phyloP scores from a whole-genome alignment of 2,797 vertebrate genomes.

The Dallia pectoralis region DNA sequence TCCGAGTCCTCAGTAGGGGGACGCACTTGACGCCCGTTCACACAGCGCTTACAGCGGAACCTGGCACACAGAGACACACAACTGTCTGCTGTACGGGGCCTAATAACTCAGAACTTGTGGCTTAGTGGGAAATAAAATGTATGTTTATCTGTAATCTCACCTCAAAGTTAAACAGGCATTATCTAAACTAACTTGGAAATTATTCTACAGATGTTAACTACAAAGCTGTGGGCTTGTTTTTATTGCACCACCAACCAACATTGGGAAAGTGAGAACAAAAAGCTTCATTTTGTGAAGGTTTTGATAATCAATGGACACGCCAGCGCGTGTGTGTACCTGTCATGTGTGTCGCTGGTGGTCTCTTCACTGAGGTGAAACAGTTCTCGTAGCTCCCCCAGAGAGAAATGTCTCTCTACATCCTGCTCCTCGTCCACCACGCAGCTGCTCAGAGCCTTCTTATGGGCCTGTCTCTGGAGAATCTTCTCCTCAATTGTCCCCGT shows the following conservation, averaged over 20 bases:
- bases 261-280: too few species aligned
- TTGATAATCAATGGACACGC: too few species aligned
- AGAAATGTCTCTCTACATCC: slow-evolving; percentile 95
- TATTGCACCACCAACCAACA: too few species aligned
- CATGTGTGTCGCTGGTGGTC: slow-evolving; percentile 90
- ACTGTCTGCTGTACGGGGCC: not conserved
- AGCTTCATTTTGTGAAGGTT: too few species aligned
- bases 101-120: too few species aligned
- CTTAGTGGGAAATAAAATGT: too few species aligned
- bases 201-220: too few species aligned
- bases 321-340: slow-evolving; percentile 71
- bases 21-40: slow-evolving; percentile 82
- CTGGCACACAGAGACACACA: slow-evolving; percentile 59
- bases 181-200: too few species aligned
- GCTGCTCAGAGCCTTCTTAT: slow-evolving; percentile 97
- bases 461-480: slow-evolving; percentile 95
- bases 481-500: slow-evolving; percentile 98
- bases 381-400: slow-evolving; percentile 89
- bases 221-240: too few species aligned
- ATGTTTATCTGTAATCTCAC: too few species aligned
- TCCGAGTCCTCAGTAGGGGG: slow-evolving; percentile 81
- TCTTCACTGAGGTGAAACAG: slow-evolving; percentile 85
- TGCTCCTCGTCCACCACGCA: slow-evolving; percentile 96
- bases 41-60: slow-evolving; percentile 89
- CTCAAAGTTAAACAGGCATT: too few species aligned